Base-by-base conservation (phyloP, 2,113 vertebrate species). In the Alectura lathami region DNA sequence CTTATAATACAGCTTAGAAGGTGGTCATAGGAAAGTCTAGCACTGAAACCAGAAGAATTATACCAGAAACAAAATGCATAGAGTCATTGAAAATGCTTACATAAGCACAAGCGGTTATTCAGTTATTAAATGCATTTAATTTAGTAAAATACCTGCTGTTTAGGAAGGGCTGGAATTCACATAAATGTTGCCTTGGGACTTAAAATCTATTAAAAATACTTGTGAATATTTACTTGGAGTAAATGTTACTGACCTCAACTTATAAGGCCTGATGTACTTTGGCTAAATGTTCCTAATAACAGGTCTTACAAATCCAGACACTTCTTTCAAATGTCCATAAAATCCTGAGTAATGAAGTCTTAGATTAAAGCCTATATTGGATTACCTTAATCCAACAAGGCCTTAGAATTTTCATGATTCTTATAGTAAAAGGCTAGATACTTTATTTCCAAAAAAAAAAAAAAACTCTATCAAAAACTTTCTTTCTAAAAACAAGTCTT, bases 191-290 rank as follows among this genome's bases (percentile, higher is more conserved):
- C 38, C 79, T 7, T 86, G 85, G 56, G 82, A 85, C 50, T 91
- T 86, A 80, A 81, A 89, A 50, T 77, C 66, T 91, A 42, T 62
- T 89, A 34, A 88, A 89, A 82, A 80, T 6, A 73, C 53, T 69
- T 70, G 32, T 93, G 87, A 92, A 70, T 94, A 84, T 85, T 94
- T 89, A 43, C 63, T 74, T 95, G 54, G 27, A 63, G 59, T 94
- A 89, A 94, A 67, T 32, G 36, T 89, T 77, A 89, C 56, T 93
- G 91, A 92, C 75, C 76, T 91, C 12, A 27, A 27, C 42, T 83
- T 51, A 11, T 72, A 74, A 75, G 32, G 6, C 36, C 74, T 87
- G 74, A 82, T 51, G 29, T 89, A 34, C 6, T 5, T 60, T 66
- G 47, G 14, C 29, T 85, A 85, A 83, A 69, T 59, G 54, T 51